Evolutionary conservation across 2,888 invertebrate species (phyloP).

Genomic region (Eumerus sabulonum): DNA sequence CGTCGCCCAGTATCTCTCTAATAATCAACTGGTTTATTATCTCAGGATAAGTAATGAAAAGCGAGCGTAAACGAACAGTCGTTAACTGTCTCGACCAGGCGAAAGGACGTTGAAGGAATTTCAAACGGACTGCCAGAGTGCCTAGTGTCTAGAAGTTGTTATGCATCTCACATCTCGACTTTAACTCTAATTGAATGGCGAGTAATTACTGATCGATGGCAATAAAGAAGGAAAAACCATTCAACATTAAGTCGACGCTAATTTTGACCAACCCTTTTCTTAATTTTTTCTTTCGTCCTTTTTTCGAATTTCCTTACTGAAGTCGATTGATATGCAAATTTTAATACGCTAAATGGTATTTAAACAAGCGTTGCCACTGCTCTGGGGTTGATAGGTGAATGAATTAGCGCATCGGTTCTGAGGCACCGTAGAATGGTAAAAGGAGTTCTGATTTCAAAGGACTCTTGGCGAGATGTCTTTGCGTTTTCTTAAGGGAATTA

Average conservation of each 20-base stretch:
- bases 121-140: no score
- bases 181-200: no score
- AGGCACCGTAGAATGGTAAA: not conserved
- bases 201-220: no score
- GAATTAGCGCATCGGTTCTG: slow-evolving; percentile 54
- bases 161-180: no score
- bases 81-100: no score
- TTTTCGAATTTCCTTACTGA: slow-evolving; percentile 39
- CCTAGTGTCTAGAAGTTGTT: not conserved
- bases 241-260: not conserved
- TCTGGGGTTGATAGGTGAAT: not conserved
- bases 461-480: slow-evolving; percentile 24
- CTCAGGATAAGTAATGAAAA: not conserved
- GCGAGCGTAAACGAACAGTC: not conserved
- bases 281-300: not conserved
- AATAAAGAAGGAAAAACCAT: not conserved
- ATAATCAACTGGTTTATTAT: slow-evolving; percentile 1
- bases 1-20: not conserved
- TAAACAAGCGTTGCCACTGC: no score
- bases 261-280: not conserved
- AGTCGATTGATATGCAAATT: slow-evolving; percentile 33
- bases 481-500: not conserved
- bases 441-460: slow-evolving; percentile 21
- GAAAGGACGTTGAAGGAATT: no score
- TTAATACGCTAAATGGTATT: not conserved